A percentile compares a stretch with the other conserved stretches of the same genome.
These are phyloP conservation scores for Nothoprocta pentlandii DNA, from an alignment of 2,113 vertebrate species.

Conservation along the genomic window DNA sequence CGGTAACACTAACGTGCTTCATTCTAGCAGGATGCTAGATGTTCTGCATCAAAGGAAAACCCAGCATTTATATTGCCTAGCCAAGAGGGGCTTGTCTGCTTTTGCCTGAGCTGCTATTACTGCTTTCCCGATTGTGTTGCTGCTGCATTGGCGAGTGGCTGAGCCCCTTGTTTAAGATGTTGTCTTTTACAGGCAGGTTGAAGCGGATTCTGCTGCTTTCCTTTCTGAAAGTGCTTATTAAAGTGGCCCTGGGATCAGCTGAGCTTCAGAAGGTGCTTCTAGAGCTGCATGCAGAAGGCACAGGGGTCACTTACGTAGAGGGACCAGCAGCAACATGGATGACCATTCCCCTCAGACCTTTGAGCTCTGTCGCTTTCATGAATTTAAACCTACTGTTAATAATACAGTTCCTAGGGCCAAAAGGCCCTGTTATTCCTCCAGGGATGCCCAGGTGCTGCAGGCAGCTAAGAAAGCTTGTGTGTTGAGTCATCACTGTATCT, in stretches of 20 bases:
- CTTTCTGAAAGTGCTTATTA: neutral
- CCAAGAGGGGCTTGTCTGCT: neutral
- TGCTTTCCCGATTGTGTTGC: neutral
- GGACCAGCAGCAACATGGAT: conserved; percentile 32
- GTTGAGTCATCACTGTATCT: neutral
- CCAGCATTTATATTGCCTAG: neutral
- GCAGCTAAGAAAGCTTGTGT: conserved; percentile 8
- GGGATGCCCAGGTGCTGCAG: neutral
- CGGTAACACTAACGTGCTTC: neutral
- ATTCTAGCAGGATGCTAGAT: neutral
- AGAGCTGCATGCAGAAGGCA: conserved; percentile 46
- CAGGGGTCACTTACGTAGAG: neutral
- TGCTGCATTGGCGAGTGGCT: conserved; percentile 15
- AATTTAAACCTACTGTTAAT: neutral
- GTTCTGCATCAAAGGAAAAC: neutral
- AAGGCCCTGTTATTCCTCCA: neutral
- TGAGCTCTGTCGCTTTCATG: neutral
- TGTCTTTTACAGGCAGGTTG: conserved; percentile 63
- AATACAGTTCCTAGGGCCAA: neutral
- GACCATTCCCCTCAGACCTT: neutral
- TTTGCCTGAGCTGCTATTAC: neutral
- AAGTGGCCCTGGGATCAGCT: neutral
- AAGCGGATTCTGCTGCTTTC: conserved; percentile 57
- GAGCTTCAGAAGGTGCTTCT: conserved; percentile 8
- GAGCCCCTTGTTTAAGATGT: neutral